Evolutionary conservation across 2,113 vertebrate species (phyloP).

Genomic region (Chlamydotis undulata): DNA sequence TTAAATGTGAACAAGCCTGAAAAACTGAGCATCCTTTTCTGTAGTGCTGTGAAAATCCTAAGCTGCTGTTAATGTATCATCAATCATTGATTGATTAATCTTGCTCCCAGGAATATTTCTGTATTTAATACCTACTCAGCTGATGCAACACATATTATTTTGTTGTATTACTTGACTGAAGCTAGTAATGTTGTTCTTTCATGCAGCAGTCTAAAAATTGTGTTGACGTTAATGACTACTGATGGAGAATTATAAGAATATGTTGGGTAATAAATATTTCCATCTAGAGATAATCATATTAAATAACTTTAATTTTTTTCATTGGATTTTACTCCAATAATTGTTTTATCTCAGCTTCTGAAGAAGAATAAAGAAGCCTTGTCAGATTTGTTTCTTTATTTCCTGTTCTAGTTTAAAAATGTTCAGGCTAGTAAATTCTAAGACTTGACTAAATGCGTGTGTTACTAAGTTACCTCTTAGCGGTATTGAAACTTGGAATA

Average conservation of each 20-base stretch:
- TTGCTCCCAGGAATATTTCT: neutral
- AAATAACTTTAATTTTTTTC: neutral
- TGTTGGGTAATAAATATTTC: neutral
- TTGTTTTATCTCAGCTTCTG: neutral
- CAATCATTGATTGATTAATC: neutral
- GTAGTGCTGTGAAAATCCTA: rapidly evolving
- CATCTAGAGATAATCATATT: neutral
- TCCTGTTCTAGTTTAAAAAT: neutral
- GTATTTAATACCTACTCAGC: neutral
- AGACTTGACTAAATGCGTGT: neutral
- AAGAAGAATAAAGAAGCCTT: neutral
- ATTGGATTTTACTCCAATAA: neutral
- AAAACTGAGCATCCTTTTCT: neutral
- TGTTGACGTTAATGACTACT: neutral
- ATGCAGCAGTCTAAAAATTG: neutral
- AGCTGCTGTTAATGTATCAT: neutral
- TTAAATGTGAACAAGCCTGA: neutral
- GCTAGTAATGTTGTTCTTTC: neutral
- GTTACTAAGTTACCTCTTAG: neutral
- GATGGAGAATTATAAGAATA: neutral
- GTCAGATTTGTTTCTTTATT: neutral
- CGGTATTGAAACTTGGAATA: neutral
- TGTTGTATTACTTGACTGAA: neutral
- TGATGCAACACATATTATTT: neutral
- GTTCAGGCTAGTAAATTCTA: neutral